Conservation (phyloP, 2,113 vertebrate species). For the Daubentonia madagascariensis region DNA sequence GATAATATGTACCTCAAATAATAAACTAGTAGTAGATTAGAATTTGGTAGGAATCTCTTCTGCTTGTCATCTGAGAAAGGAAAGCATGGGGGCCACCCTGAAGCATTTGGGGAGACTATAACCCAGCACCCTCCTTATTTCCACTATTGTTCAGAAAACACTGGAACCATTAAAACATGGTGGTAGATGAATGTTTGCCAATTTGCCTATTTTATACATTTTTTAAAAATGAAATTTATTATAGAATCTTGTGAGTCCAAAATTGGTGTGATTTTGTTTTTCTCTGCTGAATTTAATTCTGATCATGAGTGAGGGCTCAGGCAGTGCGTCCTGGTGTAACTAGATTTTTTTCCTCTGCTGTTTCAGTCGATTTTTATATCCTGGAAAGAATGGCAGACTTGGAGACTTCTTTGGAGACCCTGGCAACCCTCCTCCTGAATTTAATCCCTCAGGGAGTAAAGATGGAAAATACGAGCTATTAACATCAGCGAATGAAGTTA, state of each 20-base stretch:
- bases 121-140: background rate
- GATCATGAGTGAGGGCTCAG: background rate
- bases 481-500: conserved; percentile 90
- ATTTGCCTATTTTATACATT: background rate
- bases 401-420: conserved; percentile 84
- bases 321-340: background rate
- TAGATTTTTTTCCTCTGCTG: background rate
- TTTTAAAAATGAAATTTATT: background rate
- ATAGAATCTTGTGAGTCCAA: background rate
- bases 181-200: background rate
- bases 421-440: conserved; percentile 76
- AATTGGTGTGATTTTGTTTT: background rate
- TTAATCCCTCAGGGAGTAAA: conserved; percentile 84
- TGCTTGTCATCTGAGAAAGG: background rate
- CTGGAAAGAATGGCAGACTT: conserved; percentile 87
- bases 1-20: background rate
- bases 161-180: background rate
- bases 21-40: no score
- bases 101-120: background rate
- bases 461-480: conserved; percentile 97
- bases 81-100: no score
- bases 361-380: conserved; percentile 93
- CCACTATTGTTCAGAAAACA: background rate
- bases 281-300: background rate
- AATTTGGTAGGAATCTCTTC: background rate